These are phyloP conservation scores for Endotricha flammealis DNA, from an alignment of 2,888 invertebrate species.

Conservation along the genomic window DNA sequence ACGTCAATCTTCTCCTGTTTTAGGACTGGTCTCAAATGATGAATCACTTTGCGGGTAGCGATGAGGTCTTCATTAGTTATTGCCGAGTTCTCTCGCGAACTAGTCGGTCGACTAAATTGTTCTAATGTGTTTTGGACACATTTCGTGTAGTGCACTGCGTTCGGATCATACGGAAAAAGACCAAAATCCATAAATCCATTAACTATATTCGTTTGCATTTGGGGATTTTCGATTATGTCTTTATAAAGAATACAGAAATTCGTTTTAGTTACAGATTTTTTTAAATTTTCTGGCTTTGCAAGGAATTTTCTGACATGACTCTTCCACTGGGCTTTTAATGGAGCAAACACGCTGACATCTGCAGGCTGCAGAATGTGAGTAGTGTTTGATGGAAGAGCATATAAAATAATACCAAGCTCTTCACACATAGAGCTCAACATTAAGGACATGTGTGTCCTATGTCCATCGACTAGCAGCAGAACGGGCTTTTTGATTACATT, in stretches of 20 bases:
- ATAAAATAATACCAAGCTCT: constrained; percentile 18
- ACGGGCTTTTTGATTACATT: constrained; percentile 22
- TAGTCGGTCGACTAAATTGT: constrained; percentile 1
- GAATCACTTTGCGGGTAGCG: constrained; percentile 3
- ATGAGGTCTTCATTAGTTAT: constrained; percentile 1
- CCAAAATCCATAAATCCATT: too few relatives aligned
- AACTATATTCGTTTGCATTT: too few relatives aligned
- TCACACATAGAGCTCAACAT: constrained; percentile 20
- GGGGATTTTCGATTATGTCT: too few relatives aligned
- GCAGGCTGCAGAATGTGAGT: constrained; percentile 28
- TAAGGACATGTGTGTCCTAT: constrained; percentile 26
- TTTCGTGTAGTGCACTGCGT: background rate
- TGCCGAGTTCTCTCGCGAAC: constrained; percentile 1
- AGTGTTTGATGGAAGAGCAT: constrained; percentile 26
- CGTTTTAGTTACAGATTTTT: constrained; percentile 9
- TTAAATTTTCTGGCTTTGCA: constrained; percentile 5
- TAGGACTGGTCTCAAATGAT: constrained; percentile 1
- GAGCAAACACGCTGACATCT: constrained; percentile 22
- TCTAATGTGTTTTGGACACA: constrained; percentile 1
- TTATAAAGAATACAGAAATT: background rate
- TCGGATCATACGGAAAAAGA: too few relatives aligned
- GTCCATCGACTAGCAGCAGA: constrained; percentile 25
- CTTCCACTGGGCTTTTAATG: constrained; percentile 20
- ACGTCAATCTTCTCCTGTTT: constrained; percentile 1
- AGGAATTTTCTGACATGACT: constrained; percentile 13